A percentile compares a stretch with the other conserved stretches of the same genome.
phyloP scores from a whole-genome alignment of 2,113 vertebrate genomes.

The Phalacrocorax aristotelis region DNA sequence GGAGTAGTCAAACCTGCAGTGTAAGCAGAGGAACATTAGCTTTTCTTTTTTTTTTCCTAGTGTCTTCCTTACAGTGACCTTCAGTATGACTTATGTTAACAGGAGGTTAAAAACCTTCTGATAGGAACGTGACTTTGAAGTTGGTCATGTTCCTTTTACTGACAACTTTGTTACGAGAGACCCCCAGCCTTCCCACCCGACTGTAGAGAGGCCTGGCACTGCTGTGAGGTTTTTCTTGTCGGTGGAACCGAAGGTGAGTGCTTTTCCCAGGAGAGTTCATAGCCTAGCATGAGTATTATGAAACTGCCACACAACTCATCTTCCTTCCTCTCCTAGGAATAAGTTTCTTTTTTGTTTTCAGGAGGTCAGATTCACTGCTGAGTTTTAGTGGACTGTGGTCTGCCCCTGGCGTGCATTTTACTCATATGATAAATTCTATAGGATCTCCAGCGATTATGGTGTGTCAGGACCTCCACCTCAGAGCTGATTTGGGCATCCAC shows the following conservation, averaged over 20 bases:
- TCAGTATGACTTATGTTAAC: not conserved
- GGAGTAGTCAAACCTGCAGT: not conserved
- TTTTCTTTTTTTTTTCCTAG: not conserved
- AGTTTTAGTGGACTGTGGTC: not conserved
- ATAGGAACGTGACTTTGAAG: constrained; percentile 1
- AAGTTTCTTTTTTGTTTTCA: not conserved
- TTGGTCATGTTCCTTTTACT: not conserved
- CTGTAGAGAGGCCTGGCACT: not conserved
- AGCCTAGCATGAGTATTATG: not conserved
- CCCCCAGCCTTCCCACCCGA: not conserved
- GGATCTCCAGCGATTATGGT: not conserved
- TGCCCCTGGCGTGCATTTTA: not conserved
- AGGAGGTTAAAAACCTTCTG: constrained; percentile 6
- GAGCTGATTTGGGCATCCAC: not conserved
- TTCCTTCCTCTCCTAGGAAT: not conserved
- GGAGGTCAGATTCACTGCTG: not conserved
- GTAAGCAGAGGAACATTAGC: not conserved
- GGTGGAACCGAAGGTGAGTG: not conserved
- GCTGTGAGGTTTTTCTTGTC: not conserved
- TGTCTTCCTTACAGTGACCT: not conserved
- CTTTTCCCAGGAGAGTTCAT: not conserved
- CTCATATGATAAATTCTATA: not conserved
- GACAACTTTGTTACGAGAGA: not conserved
- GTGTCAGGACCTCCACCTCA: not conserved
- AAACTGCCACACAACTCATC: not conserved